Percentiles rank a stretch among this genome's conserved stretches.
Evolutionary conservation across 2,113 vertebrate species (phyloP).

Genomic region (Electrona antarctica): DNA sequence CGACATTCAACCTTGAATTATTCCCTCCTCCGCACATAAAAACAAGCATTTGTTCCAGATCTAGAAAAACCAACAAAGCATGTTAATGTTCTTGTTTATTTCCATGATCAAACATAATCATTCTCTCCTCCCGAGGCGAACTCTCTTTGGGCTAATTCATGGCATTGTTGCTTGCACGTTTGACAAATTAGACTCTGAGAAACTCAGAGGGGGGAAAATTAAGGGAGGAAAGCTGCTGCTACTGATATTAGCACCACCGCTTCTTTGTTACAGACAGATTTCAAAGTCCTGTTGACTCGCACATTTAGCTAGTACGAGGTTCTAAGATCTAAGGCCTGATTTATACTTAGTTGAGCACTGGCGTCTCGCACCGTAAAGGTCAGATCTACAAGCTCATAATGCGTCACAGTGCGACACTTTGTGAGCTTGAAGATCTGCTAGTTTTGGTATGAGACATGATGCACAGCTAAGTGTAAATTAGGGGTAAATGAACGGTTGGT

Average conservation of each 20-base stretch:
- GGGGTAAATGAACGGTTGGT: too few species aligned
- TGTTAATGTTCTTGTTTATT: constrained; percentile 78
- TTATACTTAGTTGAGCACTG: too few species aligned
- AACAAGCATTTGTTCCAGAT: constrained; percentile 69
- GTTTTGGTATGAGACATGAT: too few species aligned
- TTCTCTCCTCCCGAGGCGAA: constrained; percentile 61
- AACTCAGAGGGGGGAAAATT: constrained; percentile 24
- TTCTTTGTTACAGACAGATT: constrained; percentile 45
- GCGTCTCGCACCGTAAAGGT: constrained; percentile 20
- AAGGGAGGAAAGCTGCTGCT: constrained; percentile 21
- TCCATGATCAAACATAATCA: constrained; percentile 77
- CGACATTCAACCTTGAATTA: constrained; percentile 78
- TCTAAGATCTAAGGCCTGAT: constrained; percentile 2
- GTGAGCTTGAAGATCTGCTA: too few species aligned
- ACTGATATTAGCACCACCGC: constrained; percentile 55
- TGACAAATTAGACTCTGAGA: constrained; percentile 72
- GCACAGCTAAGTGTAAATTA: too few species aligned
- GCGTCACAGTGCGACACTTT: too few species aligned
- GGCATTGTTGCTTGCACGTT: constrained; percentile 67
- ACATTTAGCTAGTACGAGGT: constrained; percentile 56
- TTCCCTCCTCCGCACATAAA: constrained; percentile 60
- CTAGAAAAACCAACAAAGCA: constrained; percentile 72
- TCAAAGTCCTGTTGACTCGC: constrained; percentile 71
- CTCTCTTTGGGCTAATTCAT: constrained; percentile 71
- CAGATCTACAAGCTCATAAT: not conserved